Evolutionary conservation across 2,797 vertebrate genomes (phyloP).

Genomic region (Rhodeus uyekii): DNA sequence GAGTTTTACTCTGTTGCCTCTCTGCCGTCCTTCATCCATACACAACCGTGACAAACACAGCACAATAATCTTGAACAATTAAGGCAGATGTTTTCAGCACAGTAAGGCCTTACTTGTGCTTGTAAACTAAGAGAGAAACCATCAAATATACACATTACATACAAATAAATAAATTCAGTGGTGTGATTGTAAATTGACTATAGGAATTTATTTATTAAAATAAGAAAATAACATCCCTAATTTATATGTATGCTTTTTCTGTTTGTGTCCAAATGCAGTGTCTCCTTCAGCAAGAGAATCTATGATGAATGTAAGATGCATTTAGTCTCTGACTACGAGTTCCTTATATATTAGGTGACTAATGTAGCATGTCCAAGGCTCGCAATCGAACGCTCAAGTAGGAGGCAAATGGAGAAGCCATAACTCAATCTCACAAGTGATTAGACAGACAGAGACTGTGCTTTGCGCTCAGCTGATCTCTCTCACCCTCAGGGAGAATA

Average conservation of each 20-base stretch:
- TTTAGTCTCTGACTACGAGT: not conserved
- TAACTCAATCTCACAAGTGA: constrained; percentile 27
- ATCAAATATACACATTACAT: not conserved
- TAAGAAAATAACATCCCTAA: not conserved
- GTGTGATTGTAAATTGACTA: not conserved
- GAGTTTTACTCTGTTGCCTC: no score
- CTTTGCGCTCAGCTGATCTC: constrained; percentile 52
- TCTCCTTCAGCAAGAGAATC: not conserved
- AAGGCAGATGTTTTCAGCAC: not conserved
- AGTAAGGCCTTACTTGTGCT: not conserved
- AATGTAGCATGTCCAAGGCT: constrained; percentile 2
- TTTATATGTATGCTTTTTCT: not conserved
- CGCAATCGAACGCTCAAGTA: not conserved
- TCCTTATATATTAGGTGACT: constrained; percentile 35
- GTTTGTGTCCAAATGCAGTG: not conserved
- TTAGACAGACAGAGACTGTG: constrained; percentile 5
- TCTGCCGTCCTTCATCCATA: no score
- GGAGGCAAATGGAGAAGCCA: constrained; percentile 18
- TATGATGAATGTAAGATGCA: not conserved
- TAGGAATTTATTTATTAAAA: not conserved
- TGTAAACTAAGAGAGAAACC: not conserved
- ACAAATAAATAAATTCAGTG: not conserved
- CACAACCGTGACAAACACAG: no score
- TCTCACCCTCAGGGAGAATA: constrained; percentile 54
- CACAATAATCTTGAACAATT: no score